phyloP scores from a whole-genome alignment of 92 coral and sea anemone genomes.

The Phenganax subtilis region DNA sequence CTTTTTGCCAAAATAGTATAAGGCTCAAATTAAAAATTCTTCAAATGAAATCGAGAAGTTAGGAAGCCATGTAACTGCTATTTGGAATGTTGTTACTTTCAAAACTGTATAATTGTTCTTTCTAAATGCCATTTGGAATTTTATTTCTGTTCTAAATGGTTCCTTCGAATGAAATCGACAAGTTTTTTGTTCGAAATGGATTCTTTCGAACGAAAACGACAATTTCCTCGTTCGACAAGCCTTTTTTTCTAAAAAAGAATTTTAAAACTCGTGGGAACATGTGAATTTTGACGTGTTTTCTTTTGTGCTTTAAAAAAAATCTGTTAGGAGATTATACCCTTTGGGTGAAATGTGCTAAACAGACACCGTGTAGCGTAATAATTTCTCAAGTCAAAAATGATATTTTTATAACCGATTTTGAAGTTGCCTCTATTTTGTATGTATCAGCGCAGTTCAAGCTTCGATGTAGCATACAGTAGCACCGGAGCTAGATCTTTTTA shows the following conservation, averaged over 20 bases:
- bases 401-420: too few species aligned
- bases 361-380: not conserved
- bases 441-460: not conserved
- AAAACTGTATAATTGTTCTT: too few species aligned
- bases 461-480: not conserved
- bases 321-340: not conserved
- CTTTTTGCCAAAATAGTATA: too few species aligned
- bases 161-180: not conserved
- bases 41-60: too few species aligned
- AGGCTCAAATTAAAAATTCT: too few species aligned
- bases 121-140: not conserved
- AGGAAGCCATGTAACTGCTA: too few species aligned
- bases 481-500: not conserved
- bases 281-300: not conserved
- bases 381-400: not conserved
- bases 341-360: not conserved
- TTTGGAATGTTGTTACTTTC: too few species aligned
- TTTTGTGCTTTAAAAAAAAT: not conserved
- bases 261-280: slow-evolving; percentile 11
- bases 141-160: not conserved
- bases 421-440: not conserved
- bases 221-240: not conserved
- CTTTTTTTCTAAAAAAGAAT: not conserved
- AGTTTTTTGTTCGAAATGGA: not conserved
- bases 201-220: not conserved